Conservation (phyloP, 2,888 invertebrate species). For the Coelinius sp. region DNA sequence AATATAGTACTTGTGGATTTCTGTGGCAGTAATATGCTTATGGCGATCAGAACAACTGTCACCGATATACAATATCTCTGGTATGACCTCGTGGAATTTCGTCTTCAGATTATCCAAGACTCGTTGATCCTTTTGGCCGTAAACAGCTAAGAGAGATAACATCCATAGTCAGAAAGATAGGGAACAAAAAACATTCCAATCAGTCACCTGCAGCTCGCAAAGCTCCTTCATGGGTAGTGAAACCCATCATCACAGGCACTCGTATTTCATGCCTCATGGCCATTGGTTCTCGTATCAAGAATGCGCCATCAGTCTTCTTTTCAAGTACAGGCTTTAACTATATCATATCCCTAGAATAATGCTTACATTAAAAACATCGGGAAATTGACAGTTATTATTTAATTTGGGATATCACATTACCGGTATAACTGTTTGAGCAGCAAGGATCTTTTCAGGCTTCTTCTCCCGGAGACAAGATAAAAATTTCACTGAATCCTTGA, state of each 20-base stretch:
- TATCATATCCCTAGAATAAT: not conserved
- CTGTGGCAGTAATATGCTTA: too few relatives aligned
- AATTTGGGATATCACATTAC: not conserved
- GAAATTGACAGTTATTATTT: not conserved
- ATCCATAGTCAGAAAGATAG: not conserved
- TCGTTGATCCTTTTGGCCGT: too few relatives aligned
- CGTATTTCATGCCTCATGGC: conserved; percentile 66
- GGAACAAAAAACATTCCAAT: not conserved
- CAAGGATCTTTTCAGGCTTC: conserved; percentile 75
- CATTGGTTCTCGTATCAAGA: conserved; percentile 77
- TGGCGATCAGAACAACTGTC: conserved; percentile 62
- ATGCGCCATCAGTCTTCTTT: conserved; percentile 78
- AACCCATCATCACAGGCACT: conserved; percentile 75
- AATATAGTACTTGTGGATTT: too few relatives aligned
- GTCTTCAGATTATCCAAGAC: too few relatives aligned
- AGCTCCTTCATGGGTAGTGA: conserved; percentile 82
- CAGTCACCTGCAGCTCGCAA: conserved; percentile 47
- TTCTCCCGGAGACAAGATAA: conserved; percentile 77
- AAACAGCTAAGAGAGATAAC: too few relatives aligned
- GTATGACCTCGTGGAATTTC: too few relatives aligned
- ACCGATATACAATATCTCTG: too few relatives aligned
- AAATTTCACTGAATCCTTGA: conserved; percentile 72
- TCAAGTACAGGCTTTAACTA: conserved; percentile 84
- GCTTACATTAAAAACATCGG: not conserved
- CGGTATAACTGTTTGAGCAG: not conserved